Base-by-base conservation (phyloP, 2,113 vertebrate species). In the Prionailurus viverrinus region DNA sequence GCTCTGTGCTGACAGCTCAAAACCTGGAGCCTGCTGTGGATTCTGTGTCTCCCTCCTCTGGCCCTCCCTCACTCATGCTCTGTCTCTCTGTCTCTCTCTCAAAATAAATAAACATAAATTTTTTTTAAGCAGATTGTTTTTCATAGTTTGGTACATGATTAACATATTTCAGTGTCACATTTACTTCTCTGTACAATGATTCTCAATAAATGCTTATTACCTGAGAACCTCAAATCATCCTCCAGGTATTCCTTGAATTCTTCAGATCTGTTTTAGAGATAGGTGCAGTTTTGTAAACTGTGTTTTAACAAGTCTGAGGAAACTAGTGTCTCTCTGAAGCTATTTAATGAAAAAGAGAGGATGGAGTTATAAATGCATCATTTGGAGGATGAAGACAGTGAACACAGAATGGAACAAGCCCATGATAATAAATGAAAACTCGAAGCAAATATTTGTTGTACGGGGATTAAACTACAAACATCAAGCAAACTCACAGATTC, bases 281-380 rank as follows among this genome's bases (percentile, higher is more conserved):
- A 58, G 21, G 16, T 39, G 51, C 48, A 33, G 25, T 83, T 96
- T 58, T 71, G 29, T 83, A 79, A 94, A 65, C 31, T n/a, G 33
- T 19, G 1, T 61, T 89, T 83, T 89, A 83, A n/a, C 25, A 81
- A 45, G 31, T 93, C 66, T 95, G 31, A 78, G 58, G 51, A 71
- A 83, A 65, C 33, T 81, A 89, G 45, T 83, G 7, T 95, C 69
- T 71, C 84, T 96, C 31, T 61, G 81, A 95, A 36, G 18, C 15
- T 91, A 0, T 83, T 94, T 25, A 55, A 51, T 95, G 85, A 45
- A 80, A 83, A 95, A n/a, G 39, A n/a, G n/a, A 79, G 27, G 41
- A 15, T 85, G 58, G 41, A 31, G n/a, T 87, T 83, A 91, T 1
- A 93, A 86, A 82, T 55, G 53, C 2, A 65, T 76, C 45, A n/a